phyloP scores from a whole-genome alignment of 2,888 invertebrate genomes.

The Drosophila fungiperda region DNA sequence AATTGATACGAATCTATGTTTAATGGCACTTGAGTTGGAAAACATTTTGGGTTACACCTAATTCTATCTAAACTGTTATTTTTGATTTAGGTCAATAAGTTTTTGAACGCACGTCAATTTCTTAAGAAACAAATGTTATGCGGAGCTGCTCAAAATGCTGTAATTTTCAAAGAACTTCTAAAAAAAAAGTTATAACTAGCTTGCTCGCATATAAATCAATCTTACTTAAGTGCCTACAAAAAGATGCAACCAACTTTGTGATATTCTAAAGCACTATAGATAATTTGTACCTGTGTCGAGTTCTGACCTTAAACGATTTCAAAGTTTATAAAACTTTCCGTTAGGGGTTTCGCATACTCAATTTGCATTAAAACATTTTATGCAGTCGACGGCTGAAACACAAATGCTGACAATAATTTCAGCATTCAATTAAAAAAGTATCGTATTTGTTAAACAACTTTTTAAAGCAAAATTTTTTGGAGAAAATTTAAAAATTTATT shows the following conservation, averaged over 20 bases:
- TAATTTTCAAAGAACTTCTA: background rate
- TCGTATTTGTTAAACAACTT: no score
- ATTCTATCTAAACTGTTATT: background rate
- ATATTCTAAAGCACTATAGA: background rate
- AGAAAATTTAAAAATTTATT: background rate
- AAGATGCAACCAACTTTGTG: background rate
- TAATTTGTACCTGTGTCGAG: background rate
- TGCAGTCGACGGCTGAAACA: background rate
- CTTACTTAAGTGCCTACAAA: conserved; percentile 3
- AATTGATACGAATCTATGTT: background rate
- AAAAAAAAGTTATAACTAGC: background rate
- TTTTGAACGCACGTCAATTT: conserved; percentile 1
- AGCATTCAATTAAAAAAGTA: background rate
- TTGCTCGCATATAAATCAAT: conserved; percentile 8
- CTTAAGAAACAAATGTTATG: background rate
- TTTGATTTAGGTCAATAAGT: conserved; percentile 11
- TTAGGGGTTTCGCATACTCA: background rate
- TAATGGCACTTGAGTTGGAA: background rate
- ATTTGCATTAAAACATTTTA: background rate
- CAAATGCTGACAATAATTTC: background rate
- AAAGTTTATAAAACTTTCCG: background rate
- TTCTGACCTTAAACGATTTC: background rate
- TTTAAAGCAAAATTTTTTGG: no score
- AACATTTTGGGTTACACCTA: background rate
- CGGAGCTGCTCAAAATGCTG: background rate